These are phyloP conservation scores for Xenus cinereus DNA, from an alignment of 2,113 vertebrate species.

Conservation along the genomic window DNA sequence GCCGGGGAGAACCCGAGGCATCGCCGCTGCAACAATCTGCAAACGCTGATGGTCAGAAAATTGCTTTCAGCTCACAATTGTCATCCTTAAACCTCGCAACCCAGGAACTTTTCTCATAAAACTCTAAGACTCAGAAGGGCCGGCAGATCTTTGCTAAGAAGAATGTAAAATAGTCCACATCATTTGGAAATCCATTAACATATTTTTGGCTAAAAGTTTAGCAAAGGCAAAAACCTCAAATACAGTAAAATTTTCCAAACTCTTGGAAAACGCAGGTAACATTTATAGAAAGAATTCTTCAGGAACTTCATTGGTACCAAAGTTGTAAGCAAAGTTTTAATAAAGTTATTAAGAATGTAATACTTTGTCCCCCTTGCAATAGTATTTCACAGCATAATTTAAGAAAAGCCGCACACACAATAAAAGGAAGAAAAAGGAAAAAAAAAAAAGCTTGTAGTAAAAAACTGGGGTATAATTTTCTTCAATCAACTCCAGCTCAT, in stretches of 20 bases:
- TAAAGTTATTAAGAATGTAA: constrained; percentile 42
- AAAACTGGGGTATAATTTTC: constrained; percentile 90
- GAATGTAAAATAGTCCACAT: neutral
- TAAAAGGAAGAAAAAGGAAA: neutral
- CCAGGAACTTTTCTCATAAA: neutral
- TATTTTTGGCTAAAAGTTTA: neutral
- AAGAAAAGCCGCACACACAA: constrained; percentile 61
- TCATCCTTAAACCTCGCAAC: neutral
- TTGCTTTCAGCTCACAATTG: neutral
- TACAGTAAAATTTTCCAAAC: neutral
- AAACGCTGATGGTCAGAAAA: neutral
- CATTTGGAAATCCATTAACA: neutral
- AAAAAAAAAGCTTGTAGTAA: constrained; percentile 58
- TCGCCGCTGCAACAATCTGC: neutral
- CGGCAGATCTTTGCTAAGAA: neutral
- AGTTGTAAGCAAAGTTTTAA: neutral
- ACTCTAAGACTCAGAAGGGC: neutral
- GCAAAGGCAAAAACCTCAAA: neutral
- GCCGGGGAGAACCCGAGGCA: neutral
- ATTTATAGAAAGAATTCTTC: neutral
- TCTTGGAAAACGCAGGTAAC: neutral
- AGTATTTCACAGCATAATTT: constrained; percentile 59
- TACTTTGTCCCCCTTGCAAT: constrained; percentile 43
- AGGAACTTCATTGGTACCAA: neutral
- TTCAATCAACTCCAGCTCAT: constrained; percentile 91